Conservation (phyloP, 64 coral and sea anemone genomes). For the Acropora yongei region DNA sequence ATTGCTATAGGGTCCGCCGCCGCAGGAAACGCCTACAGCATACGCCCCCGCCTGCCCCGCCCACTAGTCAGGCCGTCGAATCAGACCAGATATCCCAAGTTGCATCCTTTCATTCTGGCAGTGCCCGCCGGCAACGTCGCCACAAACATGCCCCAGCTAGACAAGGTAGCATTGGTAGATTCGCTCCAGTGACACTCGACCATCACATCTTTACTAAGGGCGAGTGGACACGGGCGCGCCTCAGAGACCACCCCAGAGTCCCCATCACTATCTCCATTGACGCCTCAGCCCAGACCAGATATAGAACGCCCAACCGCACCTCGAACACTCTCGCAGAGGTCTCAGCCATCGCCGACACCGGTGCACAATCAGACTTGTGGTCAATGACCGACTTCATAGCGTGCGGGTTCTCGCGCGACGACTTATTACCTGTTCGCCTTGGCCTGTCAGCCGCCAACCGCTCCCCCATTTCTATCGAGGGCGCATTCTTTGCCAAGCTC, state of each 20-base stretch:
- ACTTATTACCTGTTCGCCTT: conserved; percentile 2
- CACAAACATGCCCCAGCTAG: conserved; percentile 12
- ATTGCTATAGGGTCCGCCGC: conserved; percentile 46
- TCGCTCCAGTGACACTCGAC: conserved; percentile 4
- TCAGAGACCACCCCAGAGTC: conserved; percentile 65
- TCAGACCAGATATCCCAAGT: conserved; percentile 69
- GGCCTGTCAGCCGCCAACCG: conserved; percentile 62
- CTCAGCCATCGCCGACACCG: too few relatives aligned
- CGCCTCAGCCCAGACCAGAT: background rate
- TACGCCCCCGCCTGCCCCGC: background rate
- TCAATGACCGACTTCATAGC: conserved; percentile 58
- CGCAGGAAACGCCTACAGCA: conserved; percentile 29
- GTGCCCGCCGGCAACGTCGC: background rate
- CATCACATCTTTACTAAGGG: conserved; percentile 76
- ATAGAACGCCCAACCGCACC: background rate
- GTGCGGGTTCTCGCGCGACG: conserved; percentile 48
- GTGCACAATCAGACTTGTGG: conserved; percentile 48
- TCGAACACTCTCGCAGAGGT: background rate
- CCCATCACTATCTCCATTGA: conserved; percentile 56
- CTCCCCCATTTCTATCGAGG: conserved; percentile 52
- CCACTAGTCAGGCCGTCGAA: conserved; percentile 43
- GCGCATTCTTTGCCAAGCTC: conserved; percentile 60
- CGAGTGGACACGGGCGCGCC: conserved; percentile 59
- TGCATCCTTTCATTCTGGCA: background rate
- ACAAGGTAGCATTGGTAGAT: background rate